phyloP scores from a whole-genome alignment of 2,888 invertebrate species.

The Noctua janthina region DNA sequence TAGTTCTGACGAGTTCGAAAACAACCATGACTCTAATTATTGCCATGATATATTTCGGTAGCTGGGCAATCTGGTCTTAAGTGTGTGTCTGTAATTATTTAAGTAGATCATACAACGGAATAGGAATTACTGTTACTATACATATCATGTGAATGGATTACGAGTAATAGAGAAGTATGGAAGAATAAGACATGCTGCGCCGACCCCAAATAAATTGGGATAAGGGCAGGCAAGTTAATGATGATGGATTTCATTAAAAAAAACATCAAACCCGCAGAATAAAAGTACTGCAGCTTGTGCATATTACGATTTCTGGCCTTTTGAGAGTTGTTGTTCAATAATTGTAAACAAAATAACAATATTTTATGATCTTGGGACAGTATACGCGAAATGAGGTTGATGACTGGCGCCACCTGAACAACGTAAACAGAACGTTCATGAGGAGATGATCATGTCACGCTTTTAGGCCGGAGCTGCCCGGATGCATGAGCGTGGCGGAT shows the following conservation, averaged over 20 bases:
- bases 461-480: not conserved
- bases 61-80: not conserved
- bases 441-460: not conserved
- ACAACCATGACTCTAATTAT: not conserved
- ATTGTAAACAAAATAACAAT: not conserved
- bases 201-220: no score
- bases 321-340: not conserved
- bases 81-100: not conserved
- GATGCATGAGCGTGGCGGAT: not conserved
- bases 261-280: not conserved
- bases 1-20: not conserved
- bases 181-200: no score
- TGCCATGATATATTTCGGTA: not conserved
- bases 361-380: not conserved
- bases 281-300: not conserved
- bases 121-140: not conserved
- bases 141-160: not conserved
- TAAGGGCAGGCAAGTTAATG: no score
- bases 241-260: not conserved
- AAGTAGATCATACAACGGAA: constrained; percentile 15
- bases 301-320: not conserved
- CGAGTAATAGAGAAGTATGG: no score
- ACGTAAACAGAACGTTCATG: not conserved
- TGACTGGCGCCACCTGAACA: not conserved
- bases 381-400: not conserved